phyloP scores from a whole-genome alignment of 2,113 vertebrate species.

The Chloebia gouldiae region DNA sequence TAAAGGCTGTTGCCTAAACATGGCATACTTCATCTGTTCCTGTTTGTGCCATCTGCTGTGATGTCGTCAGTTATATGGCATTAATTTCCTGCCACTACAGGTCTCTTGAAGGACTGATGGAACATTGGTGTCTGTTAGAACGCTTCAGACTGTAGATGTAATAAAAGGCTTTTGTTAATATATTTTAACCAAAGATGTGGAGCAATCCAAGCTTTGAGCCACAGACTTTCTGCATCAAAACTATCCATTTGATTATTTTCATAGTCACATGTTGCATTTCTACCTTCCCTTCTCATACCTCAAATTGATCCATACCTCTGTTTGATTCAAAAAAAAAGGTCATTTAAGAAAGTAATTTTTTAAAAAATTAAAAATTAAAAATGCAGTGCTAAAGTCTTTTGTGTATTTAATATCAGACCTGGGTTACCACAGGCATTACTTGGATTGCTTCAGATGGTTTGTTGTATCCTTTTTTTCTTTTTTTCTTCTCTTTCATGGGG shows the following conservation, averaged over 20 bases:
- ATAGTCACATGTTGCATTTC: conserved; percentile 69
- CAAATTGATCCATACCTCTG: conserved; percentile 88
- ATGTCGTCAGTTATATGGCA: conserved; percentile 72
- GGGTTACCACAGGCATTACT: conserved; percentile 73
- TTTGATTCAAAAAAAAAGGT: conserved; percentile 80
- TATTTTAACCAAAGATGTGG: conserved; percentile 92
- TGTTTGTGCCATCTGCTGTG: conserved; percentile 77
- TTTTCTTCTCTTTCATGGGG: conserved; percentile 77
- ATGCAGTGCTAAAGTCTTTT: conserved; percentile 60
- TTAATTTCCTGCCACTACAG: conserved; percentile 78
- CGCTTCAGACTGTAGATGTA: conserved; percentile 79
- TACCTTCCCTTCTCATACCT: conserved; percentile 85
- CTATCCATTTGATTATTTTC: conserved; percentile 68
- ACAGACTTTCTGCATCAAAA: conserved; percentile 71
- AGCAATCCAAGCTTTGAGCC: conserved; percentile 81
- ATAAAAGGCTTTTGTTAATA: conserved; percentile 81
- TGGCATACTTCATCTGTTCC: conserved; percentile 77
- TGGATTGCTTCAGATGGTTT: conserved; percentile 90
- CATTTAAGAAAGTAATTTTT: conserved; percentile 57
- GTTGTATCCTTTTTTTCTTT: conserved; percentile 80
- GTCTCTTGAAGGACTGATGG: conserved; percentile 76
- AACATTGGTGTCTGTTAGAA: conserved; percentile 75
- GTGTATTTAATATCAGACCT: conserved; percentile 70
- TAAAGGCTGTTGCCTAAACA: conserved; percentile 82
- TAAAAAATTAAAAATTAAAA: background rate